Evolutionary conservation across 1,140 invertebrate genomes (phyloP), one percentile per base, ranked within the genome.

Genomic region (Leptinotarsa lineolata): DNA sequence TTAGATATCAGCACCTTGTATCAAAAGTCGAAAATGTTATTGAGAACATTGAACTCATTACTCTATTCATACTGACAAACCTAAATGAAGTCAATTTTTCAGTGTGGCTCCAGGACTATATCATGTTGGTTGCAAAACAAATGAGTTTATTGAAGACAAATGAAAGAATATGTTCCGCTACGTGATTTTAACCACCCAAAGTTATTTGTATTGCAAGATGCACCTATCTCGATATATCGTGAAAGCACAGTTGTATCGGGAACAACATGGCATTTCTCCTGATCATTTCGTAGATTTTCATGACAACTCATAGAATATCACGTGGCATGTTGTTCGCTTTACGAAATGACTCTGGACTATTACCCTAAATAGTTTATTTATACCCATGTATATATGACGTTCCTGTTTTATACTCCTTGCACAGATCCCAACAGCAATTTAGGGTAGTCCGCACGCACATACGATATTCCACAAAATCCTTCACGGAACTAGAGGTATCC

Each of bases 371-470:
- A 46, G 48, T 65, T 65, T 65, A 65, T 76, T 74, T 72, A 69
- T 72, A 44, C 76, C 71, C 76, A 74, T 79, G 76, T 79, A 79
- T 67, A 81, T 79, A 80, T 68, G 72, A 77, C 78, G 79, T 81
- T 81, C 79, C 79, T 81, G 78, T 79, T 81, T 81, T 80, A 79
- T 80, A 81, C 76, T 80, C 74, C 76, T 79, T 73, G 76, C 79
- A 74, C 78, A 76, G 16, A 63, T 20, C 69, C 68, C 72, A 70
- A 74, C 66, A 77, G 74, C 77, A 80, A 77, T 74, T 76, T 81
- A 81, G 80, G 74, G 65, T 81, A 79, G 78, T 68, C 68, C 66
- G 74, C 72, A 79, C 79, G 78, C 78, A 78, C 69, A 70, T 71
- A 74, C 48, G 48, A 64, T 39, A 58, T 22, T 24, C 15, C n/a